These are phyloP conservation scores for Sphaerophoria rueppellii DNA, from an alignment of 2,888 invertebrate species.

Conservation along the genomic window DNA sequence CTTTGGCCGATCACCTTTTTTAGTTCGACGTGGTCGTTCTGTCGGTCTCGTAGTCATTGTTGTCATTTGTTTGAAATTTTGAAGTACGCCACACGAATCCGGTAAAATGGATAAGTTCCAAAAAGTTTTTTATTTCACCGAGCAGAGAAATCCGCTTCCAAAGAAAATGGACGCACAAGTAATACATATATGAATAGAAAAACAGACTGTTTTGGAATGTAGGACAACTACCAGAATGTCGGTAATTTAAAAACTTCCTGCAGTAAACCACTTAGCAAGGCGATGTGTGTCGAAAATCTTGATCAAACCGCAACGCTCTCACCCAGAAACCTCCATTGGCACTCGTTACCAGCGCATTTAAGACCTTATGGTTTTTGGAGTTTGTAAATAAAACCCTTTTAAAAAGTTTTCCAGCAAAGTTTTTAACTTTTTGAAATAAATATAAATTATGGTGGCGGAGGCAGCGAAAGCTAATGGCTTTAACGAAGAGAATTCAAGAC, in stretches of 20 bases:
- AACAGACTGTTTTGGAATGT: constrained; percentile 30
- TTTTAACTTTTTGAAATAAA: constrained; percentile 37
- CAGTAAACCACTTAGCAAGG: constrained; percentile 10
- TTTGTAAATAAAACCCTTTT: constrained; percentile 39
- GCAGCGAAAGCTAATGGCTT: constrained; percentile 3
- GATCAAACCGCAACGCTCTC: constrained; percentile 23
- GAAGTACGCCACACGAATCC: constrained; percentile 6
- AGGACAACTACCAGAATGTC: constrained; percentile 37
- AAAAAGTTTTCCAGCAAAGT: neutral
- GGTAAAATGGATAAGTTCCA: constrained; percentile 49
- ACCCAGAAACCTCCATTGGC: neutral
- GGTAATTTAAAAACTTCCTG: constrained; percentile 61
- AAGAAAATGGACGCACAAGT: constrained; percentile 1
- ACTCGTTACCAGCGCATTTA: neutral
- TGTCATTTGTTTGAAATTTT: constrained; percentile 5
- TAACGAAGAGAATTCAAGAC: neutral
- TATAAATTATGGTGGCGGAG: constrained; percentile 18
- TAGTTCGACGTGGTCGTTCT: neutral
- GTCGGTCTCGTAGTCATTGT: neutral
- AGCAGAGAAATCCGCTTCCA: neutral
- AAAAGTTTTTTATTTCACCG: constrained; percentile 59
- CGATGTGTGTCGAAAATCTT: constrained; percentile 54
- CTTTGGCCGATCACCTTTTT: constrained; percentile 63
- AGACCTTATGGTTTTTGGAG: constrained; percentile 22
- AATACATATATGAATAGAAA: constrained; percentile 11